Evolutionary conservation across 2,888 invertebrate species (phyloP).

Genomic region (Psococerastis gibbosa): DNA sequence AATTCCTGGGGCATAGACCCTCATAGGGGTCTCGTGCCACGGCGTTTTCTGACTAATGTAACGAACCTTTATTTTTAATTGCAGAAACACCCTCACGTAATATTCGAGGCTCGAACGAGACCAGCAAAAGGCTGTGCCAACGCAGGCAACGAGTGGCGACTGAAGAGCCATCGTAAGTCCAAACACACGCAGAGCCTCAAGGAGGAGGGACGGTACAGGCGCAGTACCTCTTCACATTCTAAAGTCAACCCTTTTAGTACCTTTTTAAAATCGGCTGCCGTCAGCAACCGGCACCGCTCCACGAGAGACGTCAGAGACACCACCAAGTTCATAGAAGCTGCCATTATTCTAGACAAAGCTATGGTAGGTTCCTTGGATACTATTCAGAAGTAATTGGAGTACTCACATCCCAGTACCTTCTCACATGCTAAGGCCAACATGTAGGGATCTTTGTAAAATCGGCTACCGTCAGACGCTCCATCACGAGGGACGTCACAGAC

Average conservation of each 20-base stretch:
- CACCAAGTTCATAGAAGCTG: conserved; percentile 90
- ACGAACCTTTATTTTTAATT: conserved; percentile 26
- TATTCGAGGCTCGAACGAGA: conserved; percentile 85
- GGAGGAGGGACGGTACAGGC: conserved; percentile 27
- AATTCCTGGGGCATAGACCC: no score
- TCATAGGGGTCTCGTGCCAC: no score
- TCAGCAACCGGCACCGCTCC: conserved; percentile 23
- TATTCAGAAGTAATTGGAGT: no score
- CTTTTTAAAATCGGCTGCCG: conserved; percentile 20
- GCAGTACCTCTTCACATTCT: conserved; percentile 19
- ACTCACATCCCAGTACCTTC: no score
- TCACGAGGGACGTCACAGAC: no score
- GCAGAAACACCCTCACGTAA: conserved; percentile 96
- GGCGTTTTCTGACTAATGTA: no score
- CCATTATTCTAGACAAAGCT: conserved; percentile 86
- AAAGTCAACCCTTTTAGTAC: conserved; percentile 11
- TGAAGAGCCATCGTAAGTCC: conserved; percentile 29
- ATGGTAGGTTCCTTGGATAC: conserved; percentile 47
- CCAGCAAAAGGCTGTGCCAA: conserved; percentile 84
- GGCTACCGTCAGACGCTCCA: no score
- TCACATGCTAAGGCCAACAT: no score
- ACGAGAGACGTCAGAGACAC: conserved; percentile 71
- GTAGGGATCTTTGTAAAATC: no score
- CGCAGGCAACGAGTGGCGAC: conserved; percentile 52
- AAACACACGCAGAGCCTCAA: conserved; percentile 20